phyloP scores from a whole-genome alignment of 1,140 invertebrate genomes.

The Tyrophagus putrescentiae region DNA sequence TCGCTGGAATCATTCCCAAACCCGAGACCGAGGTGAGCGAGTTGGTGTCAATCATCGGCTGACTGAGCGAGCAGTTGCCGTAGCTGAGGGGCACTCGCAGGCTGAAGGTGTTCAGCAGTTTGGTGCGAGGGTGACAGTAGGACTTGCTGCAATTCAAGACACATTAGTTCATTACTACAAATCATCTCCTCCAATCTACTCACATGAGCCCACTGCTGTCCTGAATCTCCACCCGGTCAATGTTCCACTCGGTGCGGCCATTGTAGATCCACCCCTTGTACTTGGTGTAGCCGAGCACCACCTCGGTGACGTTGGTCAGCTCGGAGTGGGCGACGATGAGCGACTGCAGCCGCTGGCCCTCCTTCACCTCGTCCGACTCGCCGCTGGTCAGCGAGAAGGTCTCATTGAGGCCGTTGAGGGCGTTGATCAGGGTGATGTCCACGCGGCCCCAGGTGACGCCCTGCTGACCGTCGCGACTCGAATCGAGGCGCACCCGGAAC shows the following conservation, averaged over 20 bases:
- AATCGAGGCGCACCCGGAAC: slow-evolving; percentile 63
- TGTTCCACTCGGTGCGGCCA: slow-evolving; percentile 48
- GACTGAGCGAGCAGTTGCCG: too few relatives aligned
- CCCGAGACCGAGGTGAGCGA: too few relatives aligned
- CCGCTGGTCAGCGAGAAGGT: slow-evolving; percentile 63
- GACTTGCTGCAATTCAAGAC: not conserved
- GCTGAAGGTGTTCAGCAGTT: not conserved
- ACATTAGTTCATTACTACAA: not conserved
- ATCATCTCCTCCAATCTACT: slow-evolving; percentile 27
- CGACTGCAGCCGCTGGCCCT: slow-evolving; percentile 24
- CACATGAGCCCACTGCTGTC: slow-evolving; percentile 66
- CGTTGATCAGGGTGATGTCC: slow-evolving; percentile 62
- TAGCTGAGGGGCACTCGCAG: too few relatives aligned
- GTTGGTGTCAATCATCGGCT: too few relatives aligned
- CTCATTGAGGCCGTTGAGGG: slow-evolving; percentile 63
- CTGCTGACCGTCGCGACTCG: slow-evolving; percentile 38
- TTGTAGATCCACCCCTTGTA: slow-evolving; percentile 84
- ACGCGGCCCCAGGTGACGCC: slow-evolving; percentile 61
- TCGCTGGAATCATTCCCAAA: too few relatives aligned
- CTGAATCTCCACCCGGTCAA: slow-evolving; percentile 65
- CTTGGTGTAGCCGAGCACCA: slow-evolving; percentile 64
- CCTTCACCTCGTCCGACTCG: slow-evolving; percentile 54
- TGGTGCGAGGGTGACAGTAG: not conserved
- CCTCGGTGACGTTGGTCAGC: slow-evolving; percentile 47
- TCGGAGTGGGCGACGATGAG: slow-evolving; percentile 75